phyloP scores from a whole-genome alignment of 1,140 invertebrate genomes.

The Bombus huntii region DNA sequence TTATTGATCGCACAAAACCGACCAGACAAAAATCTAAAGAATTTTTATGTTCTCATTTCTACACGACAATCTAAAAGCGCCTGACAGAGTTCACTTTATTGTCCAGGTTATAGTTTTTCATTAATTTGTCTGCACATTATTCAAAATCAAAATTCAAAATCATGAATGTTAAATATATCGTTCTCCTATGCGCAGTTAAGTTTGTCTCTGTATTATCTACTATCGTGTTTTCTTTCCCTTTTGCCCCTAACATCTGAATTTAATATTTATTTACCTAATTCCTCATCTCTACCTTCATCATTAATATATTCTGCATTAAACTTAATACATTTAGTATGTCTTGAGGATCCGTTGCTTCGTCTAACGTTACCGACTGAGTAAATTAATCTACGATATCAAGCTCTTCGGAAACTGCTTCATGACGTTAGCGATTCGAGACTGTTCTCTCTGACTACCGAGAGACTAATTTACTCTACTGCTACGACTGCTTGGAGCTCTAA shows the following conservation, averaged over 20 bases:
- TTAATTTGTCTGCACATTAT: conserved; percentile 98
- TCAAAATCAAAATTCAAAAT: conserved; percentile 92
- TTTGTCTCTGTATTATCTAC: conserved; percentile 99
- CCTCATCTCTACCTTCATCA: conserved; percentile 98
- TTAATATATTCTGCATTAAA: conserved; percentile 95
- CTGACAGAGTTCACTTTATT: conserved; percentile 97
- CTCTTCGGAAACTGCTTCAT: conserved; percentile 85
- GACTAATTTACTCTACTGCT: too few relatives aligned
- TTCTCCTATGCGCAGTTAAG: conserved; percentile 94
- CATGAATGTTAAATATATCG: conserved; percentile 99
- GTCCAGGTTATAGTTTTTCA: conserved; percentile 97
- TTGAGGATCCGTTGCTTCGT: conserved; percentile 92
- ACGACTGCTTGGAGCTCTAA: too few relatives aligned
- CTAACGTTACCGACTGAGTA: conserved; percentile 95
- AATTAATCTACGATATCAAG: conserved; percentile 98
- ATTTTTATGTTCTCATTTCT: conserved; percentile 98
- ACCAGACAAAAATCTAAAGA: conserved; percentile 96
- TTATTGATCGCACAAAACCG: conserved; percentile 96
- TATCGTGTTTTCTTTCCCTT: conserved; percentile 87
- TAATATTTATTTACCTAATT: conserved; percentile 93
- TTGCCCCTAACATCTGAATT: conserved; percentile 86
- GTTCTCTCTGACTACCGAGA: too few relatives aligned
- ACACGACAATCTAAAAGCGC: conserved; percentile 99
- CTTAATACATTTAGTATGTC: conserved; percentile 97
- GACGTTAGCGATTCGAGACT: conserved; percentile 79